These are phyloP conservation scores for Meganola albula DNA, from an alignment of 2,888 invertebrate genomes.

Conservation along the genomic window DNA sequence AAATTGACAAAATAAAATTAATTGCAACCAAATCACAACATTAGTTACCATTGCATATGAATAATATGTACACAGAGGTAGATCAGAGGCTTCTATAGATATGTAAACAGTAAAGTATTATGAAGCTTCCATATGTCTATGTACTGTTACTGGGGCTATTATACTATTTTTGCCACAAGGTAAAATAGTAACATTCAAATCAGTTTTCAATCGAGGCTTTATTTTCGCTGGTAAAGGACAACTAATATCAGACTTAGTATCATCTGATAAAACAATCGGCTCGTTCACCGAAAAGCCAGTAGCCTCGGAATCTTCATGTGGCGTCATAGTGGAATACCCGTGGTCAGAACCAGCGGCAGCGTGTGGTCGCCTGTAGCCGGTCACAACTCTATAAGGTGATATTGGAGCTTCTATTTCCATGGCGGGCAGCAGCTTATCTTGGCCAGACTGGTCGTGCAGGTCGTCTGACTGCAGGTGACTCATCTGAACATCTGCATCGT, in stretches of 20 bases:
- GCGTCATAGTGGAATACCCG: slow-evolving; percentile 96
- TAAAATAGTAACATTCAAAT: slow-evolving; percentile 67
- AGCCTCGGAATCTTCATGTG: slow-evolving; percentile 92
- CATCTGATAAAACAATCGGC: slow-evolving; percentile 75
- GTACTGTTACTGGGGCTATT: slow-evolving; percentile 93
- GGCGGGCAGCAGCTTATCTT: slow-evolving; percentile 80
- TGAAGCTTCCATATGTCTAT: slow-evolving; percentile 90
- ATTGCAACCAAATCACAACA: slow-evolving; percentile 23
- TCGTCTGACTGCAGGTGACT: slow-evolving; percentile 85
- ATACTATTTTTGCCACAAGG: slow-evolving; percentile 79
- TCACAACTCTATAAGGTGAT: slow-evolving; percentile 92
- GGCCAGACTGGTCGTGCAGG: slow-evolving; percentile 79
- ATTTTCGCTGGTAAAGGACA: slow-evolving; percentile 75
- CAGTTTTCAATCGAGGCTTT: slow-evolving; percentile 58
- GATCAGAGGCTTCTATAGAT: slow-evolving; percentile 30
- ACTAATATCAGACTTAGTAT: slow-evolving; percentile 75
- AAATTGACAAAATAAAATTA: slow-evolving; percentile 24
- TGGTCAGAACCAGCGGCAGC: slow-evolving; percentile 92
- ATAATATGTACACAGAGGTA: slow-evolving; percentile 46
- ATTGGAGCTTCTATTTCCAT: slow-evolving; percentile 83
- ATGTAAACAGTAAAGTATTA: slow-evolving; percentile 39
- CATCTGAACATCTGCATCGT: slow-evolving; percentile 80
- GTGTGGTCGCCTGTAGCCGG: slow-evolving; percentile 86
- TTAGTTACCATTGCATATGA: slow-evolving; percentile 20
- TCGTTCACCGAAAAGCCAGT: slow-evolving; percentile 85